phyloP scores from a whole-genome alignment of 2,888 invertebrate genomes.

The Drosophila bunnanda region DNA sequence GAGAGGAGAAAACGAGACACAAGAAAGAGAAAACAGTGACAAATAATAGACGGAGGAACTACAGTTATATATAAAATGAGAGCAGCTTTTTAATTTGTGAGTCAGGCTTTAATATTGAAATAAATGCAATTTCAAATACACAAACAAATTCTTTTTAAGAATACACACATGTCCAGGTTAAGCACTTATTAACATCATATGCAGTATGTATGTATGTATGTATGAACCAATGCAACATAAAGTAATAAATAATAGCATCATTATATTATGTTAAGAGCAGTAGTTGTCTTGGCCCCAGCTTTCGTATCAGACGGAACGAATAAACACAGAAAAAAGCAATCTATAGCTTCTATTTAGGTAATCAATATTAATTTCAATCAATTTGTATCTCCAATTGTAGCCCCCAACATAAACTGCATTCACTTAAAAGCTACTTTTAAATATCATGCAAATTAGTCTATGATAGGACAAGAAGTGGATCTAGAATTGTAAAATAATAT shows the following conservation, averaged over 20 bases:
- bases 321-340: not conserved
- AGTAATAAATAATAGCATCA: not conserved
- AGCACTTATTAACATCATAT: not conserved
- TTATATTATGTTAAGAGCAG: not conserved
- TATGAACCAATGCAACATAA: not conserved
- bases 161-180: conserved; percentile 4
- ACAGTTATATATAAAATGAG: conserved; percentile 32
- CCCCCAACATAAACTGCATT: not conserved
- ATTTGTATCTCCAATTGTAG: not conserved
- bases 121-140: conserved; percentile 28
- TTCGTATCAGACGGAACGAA: not conserved
- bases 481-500: not conserved
- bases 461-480: not conserved
- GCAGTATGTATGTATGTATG: conserved; percentile 1
- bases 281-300: not conserved
- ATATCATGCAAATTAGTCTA: not conserved
- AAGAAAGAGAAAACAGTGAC: conserved; percentile 58
- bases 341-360: not conserved
- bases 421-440: not conserved
- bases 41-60: conserved; percentile 65
- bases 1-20: conserved; percentile 45
- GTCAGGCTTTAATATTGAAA: conserved; percentile 11
- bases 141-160: conserved; percentile 19
- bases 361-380: not conserved
- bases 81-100: conserved; percentile 34